Conservation (phyloP, 1,140 invertebrate species). For the Mycetomoellerius zeteki region DNA sequence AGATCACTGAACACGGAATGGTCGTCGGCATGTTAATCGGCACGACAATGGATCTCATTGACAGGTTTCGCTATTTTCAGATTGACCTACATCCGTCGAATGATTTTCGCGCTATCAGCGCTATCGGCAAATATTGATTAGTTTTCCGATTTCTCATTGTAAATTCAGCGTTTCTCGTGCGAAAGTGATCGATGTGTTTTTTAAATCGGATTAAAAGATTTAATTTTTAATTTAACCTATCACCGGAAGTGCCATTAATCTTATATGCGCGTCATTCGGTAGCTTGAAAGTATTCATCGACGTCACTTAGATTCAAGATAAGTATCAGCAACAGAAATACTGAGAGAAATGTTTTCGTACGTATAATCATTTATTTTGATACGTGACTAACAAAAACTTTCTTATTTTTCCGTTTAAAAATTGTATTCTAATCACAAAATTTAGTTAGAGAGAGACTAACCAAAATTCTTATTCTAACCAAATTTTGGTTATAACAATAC, state of each 20-base stretch:
- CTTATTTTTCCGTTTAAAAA: too few relatives aligned
- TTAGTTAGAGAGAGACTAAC: too few relatives aligned
- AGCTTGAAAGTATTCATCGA: not conserved
- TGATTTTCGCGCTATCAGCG: constrained; percentile 55
- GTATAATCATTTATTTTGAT: too few relatives aligned
- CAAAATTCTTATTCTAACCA: too few relatives aligned
- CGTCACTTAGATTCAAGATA: not conserved
- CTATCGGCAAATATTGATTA: not conserved
- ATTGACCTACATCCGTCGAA: constrained; percentile 72
- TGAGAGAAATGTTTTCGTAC: too few relatives aligned
- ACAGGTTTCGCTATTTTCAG: constrained; percentile 72
- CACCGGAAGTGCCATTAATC: constrained; percentile 3
- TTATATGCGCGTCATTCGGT: not conserved
- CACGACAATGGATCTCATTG: constrained; percentile 68
- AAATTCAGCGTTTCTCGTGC: constrained; percentile 8
- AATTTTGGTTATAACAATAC: too few relatives aligned
- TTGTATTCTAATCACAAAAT: too few relatives aligned
- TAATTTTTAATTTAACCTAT: constrained; percentile 15
- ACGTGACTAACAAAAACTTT: too few relatives aligned
- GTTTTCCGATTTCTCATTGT: not conserved
- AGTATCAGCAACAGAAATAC: not conserved
- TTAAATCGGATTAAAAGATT: not conserved
- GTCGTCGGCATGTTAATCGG: constrained; percentile 63
- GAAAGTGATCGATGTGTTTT: constrained; percentile 15
- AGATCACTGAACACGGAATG: constrained; percentile 6